Percentiles rank a stretch among this genome's conserved stretches.
Evolutionary conservation across 1,140 invertebrate species (phyloP).

Genomic region (Drosophila kohkoa): DNA sequence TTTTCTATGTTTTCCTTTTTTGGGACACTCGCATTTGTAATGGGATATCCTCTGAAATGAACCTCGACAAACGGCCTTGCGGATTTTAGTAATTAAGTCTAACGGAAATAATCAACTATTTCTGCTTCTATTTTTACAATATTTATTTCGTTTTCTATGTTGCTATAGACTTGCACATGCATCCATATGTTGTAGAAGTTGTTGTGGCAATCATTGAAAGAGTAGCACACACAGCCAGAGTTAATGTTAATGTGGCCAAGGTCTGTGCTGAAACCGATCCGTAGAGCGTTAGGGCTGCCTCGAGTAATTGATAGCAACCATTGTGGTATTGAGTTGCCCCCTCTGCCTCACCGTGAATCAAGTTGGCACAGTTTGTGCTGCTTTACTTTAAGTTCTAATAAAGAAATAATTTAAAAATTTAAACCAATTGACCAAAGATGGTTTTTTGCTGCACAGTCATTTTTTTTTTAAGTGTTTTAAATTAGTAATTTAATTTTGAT

Average conservation of each 20-base stretch:
- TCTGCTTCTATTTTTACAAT: slow-evolving; percentile 38
- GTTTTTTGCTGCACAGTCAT: too few relatives aligned
- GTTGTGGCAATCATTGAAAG: slow-evolving; percentile 41
- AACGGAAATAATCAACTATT: slow-evolving; percentile 73
- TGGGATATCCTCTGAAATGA: slow-evolving; percentile 22
- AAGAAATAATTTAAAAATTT: neutral
- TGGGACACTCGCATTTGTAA: slow-evolving; percentile 18
- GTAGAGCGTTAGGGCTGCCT: slow-evolving; percentile 63
- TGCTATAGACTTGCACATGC: slow-evolving; percentile 3
- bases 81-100: slow-evolving; percentile 53
- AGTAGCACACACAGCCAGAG: slow-evolving; percentile 50
- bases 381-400: neutral
- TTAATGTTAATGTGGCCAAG: slow-evolving; percentile 81
- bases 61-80: slow-evolving; percentile 46
- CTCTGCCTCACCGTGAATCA: neutral
- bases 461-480: too few relatives aligned
- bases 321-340: slow-evolving; percentile 62
- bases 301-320: slow-evolving; percentile 63
- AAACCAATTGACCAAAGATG: neutral
- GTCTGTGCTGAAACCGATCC: slow-evolving; percentile 74
- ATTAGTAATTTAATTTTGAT: too few relatives aligned
- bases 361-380: slow-evolving; percentile 67
- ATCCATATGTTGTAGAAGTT: slow-evolving; percentile 21
- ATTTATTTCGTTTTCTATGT: slow-evolving; percentile 13
- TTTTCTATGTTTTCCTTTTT: slow-evolving; percentile 10